These are phyloP conservation scores for Candoia aspera DNA, from an alignment of 2,113 vertebrate species.

Conservation along the genomic window DNA sequence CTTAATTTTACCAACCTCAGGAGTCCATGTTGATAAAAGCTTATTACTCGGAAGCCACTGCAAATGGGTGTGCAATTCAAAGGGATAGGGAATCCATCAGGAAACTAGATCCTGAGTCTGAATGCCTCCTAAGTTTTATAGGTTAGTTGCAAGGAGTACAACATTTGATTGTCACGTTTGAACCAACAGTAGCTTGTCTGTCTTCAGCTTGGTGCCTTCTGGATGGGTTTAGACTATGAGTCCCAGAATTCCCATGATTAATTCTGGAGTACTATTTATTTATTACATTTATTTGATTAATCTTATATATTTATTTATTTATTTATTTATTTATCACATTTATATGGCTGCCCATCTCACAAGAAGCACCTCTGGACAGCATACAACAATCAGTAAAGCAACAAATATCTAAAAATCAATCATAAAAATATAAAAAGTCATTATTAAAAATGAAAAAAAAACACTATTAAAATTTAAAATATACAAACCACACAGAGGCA, in stretches of 20 bases:
- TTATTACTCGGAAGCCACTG: too few relatives aligned
- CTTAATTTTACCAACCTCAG: background rate
- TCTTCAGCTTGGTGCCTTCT: background rate
- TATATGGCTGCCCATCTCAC: too few relatives aligned
- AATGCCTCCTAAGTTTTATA: background rate
- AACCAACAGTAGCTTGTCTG: background rate
- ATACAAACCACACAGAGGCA: background rate
- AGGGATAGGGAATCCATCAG: background rate
- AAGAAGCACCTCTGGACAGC: too few relatives aligned
- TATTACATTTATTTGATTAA: too few relatives aligned
- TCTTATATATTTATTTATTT: too few relatives aligned
- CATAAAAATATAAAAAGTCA: too few relatives aligned
- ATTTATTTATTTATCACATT: too few relatives aligned
- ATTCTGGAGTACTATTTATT: too few relatives aligned
- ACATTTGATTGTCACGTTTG: background rate
- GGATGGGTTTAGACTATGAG: background rate
- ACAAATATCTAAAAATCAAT: too few relatives aligned
- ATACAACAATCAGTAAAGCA: too few relatives aligned
- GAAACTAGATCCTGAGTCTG: background rate
- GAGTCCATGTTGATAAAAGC: background rate
- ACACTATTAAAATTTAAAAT: background rate
- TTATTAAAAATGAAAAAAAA: background rate
- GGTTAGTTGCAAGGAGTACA: background rate
- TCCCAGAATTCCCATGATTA: background rate
- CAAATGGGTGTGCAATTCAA: background rate